These are phyloP conservation scores for Mystacornis crossleyi DNA, from an alignment of 2,113 vertebrate genomes.

Conservation along the genomic window DNA sequence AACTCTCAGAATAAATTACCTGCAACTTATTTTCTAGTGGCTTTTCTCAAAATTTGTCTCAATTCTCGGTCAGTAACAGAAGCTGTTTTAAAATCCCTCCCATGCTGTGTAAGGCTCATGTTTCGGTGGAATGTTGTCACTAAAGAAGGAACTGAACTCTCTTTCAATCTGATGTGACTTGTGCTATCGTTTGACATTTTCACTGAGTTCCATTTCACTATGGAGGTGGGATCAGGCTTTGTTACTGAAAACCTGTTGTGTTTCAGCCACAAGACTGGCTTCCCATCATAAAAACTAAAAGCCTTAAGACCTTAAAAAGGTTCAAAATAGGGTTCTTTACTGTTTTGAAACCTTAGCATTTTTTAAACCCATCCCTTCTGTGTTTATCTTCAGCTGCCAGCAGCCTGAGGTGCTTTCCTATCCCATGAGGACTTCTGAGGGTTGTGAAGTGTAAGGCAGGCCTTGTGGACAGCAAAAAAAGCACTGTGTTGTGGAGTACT, in stretches of 20 bases:
- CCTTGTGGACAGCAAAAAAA: background rate
- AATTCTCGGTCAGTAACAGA: background rate
- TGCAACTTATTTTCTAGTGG: background rate
- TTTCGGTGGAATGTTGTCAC: background rate
- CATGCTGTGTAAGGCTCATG: background rate
- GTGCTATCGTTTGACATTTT: background rate
- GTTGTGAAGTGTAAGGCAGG: background rate
- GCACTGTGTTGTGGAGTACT: background rate
- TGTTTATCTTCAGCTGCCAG: background rate
- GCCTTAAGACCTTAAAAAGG: constrained; percentile 15
- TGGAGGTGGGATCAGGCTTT: background rate
- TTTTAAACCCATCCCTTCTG: background rate
- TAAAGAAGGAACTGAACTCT: background rate
- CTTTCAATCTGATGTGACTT: background rate
- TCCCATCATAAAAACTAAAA: background rate
- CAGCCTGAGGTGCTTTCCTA: background rate
- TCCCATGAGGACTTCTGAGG: background rate
- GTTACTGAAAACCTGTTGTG: background rate
- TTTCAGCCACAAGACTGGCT: background rate
- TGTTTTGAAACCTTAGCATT: background rate
- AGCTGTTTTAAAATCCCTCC: background rate
- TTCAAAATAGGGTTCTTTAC: background rate
- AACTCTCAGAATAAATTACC: background rate
- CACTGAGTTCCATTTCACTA: background rate
- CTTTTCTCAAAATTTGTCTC: background rate